Conservation (phyloP, 2,888 invertebrate species). For the Drosophila multiciliata region DNA sequence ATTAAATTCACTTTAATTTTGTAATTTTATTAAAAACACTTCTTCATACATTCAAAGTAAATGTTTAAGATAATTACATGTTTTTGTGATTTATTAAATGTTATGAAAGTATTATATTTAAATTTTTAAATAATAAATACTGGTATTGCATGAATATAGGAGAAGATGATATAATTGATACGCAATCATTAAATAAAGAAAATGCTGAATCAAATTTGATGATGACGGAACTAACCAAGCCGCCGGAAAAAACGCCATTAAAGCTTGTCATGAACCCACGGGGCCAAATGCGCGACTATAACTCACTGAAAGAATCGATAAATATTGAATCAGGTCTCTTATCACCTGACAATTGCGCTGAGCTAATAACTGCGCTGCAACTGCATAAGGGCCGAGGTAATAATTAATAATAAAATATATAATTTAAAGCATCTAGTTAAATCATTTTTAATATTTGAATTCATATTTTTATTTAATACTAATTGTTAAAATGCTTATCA, state of each 20-base stretch:
- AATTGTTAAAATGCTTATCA: neutral
- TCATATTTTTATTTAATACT: neutral
- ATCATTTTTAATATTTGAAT: neutral
- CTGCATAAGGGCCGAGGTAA: slow-evolving; percentile 91
- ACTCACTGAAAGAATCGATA: slow-evolving; percentile 88
- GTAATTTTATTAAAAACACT: neutral
- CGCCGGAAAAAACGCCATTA: slow-evolving; percentile 85
- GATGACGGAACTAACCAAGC: slow-evolving; percentile 48
- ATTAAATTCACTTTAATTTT: no score
- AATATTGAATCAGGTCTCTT: slow-evolving; percentile 87
- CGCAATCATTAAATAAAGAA: slow-evolving; percentile 73
- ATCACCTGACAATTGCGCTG: slow-evolving; percentile 90
- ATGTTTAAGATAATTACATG: neutral
- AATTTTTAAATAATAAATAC: neutral
- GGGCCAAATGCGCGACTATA: slow-evolving; percentile 90
- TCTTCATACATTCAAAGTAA: neutral
- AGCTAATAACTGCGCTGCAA: slow-evolving; percentile 92
- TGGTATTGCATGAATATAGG: slow-evolving; percentile 60
- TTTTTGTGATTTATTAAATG: neutral
- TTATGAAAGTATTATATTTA: neutral
- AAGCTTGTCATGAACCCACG: slow-evolving; percentile 92
- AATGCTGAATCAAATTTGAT: slow-evolving; percentile 64
- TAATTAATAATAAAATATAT: slow-evolving; percentile 41
- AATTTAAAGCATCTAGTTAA: neutral
- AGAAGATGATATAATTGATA: slow-evolving; percentile 38